phyloP scores from a whole-genome alignment of 2,797 vertebrate species.

The Momotus momota region DNA sequence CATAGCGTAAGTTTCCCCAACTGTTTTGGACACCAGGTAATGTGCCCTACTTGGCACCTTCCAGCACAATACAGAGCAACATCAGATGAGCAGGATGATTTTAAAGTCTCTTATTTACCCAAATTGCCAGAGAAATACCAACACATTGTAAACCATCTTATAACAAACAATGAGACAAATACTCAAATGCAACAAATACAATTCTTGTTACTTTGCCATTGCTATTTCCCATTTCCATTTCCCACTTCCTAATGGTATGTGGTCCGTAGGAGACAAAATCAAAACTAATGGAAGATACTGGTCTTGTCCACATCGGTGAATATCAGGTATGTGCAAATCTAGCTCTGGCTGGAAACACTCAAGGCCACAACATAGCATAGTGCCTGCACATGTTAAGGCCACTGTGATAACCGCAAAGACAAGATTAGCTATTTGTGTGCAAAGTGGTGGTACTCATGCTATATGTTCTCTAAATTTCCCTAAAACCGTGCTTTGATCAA shows the following conservation, averaged over 20 bases:
- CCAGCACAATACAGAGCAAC: background rate
- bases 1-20: background rate
- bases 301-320: background rate
- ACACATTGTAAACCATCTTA: background rate
- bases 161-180: background rate
- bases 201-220: background rate
- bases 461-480: fast-evolving
- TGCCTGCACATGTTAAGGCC: background rate
- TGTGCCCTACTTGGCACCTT: background rate
- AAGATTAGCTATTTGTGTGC: background rate
- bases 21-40: background rate
- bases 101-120: background rate
- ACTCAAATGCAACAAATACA: background rate
- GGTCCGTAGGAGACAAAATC: background rate
- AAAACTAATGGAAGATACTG: background rate
- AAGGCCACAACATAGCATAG: background rate
- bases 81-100: background rate
- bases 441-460: background rate
- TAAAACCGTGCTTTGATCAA: background rate
- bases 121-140: background rate
- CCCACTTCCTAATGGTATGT: background rate
- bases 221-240: background rate
- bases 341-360: background rate
- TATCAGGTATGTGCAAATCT: background rate
- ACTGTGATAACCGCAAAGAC: background rate